Evolutionary conservation across 2,113 vertebrate genomes (phyloP).

Genomic region (Platanista minor): DNA sequence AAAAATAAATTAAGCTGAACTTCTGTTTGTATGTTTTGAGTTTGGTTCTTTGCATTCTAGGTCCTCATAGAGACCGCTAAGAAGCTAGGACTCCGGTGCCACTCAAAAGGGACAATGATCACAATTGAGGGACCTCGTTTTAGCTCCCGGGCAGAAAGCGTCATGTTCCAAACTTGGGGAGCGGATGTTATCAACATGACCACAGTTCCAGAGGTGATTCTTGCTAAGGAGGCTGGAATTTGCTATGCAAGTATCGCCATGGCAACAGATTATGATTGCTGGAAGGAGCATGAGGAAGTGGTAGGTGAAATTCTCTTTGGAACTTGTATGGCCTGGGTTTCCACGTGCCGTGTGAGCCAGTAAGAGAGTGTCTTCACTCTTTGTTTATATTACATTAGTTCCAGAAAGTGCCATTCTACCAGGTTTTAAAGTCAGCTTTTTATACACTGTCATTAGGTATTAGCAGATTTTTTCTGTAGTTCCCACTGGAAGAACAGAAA

Average conservation of each 20-base stretch:
- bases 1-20: background rate
- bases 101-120: conserved; percentile 91
- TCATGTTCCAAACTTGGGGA: conserved; percentile 94
- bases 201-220: conserved; percentile 95
- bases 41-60: conserved; percentile 77
- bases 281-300: conserved; percentile 96
- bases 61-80: conserved; percentile 90
- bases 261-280: conserved; percentile 98
- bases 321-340: background rate
- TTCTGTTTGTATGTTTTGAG: background rate
- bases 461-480: background rate
- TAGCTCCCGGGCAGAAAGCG: conserved; percentile 93
- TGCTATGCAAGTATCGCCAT: conserved; percentile 97
- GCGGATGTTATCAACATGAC: conserved; percentile 99
- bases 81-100: conserved; percentile 91
- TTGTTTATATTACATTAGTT: background rate
- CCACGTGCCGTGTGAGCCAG: background rate
- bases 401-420: background rate
- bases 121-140: conserved; percentile 96
- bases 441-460: background rate
- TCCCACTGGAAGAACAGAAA: background rate
- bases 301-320: conserved; percentile 81
- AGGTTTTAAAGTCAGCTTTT: background rate
- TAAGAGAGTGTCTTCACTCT: background rate
- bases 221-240: conserved; percentile 94